Evolutionary conservation across 2,888 invertebrate genomes (phyloP).

Genomic region (Parthenolecanium corni): DNA sequence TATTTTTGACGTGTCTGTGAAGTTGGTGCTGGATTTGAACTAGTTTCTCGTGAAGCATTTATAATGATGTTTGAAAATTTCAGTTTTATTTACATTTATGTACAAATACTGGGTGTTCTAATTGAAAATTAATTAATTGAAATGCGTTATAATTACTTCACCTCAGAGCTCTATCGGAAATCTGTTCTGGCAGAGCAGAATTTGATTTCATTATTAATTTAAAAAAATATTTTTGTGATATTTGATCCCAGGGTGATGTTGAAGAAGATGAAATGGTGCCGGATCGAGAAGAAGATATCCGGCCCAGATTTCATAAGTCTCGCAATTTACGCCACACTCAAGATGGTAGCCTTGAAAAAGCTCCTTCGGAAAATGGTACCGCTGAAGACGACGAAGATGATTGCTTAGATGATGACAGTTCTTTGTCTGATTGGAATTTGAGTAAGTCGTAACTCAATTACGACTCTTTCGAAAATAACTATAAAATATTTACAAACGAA

Average conservation of each 20-base stretch:
- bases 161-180: too few species aligned
- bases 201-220: too few species aligned
- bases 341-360: slow-evolving; percentile 34
- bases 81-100: too few species aligned
- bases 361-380: slow-evolving; percentile 39
- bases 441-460: slow-evolving; percentile 38
- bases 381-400: slow-evolving; percentile 62
- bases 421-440: slow-evolving; percentile 94
- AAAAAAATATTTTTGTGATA: background rate
- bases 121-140: too few species aligned
- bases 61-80: too few species aligned
- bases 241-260: slow-evolving; percentile 63
- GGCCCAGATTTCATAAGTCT: slow-evolving; percentile 90
- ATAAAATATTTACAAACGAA: background rate
- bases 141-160: too few species aligned
- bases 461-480: background rate
- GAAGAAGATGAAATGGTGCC: slow-evolving; percentile 97
- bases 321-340: slow-evolving; percentile 61
- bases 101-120: too few species aligned
- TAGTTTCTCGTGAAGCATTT: too few species aligned
- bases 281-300: slow-evolving; percentile 92
- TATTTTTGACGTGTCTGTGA: too few species aligned
- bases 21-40: too few species aligned
- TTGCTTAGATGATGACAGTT: slow-evolving; percentile 69
- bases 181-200: too few species aligned